Conservation (phyloP, 1,140 invertebrate genomes). For the Eufriesea mexicana region DNA sequence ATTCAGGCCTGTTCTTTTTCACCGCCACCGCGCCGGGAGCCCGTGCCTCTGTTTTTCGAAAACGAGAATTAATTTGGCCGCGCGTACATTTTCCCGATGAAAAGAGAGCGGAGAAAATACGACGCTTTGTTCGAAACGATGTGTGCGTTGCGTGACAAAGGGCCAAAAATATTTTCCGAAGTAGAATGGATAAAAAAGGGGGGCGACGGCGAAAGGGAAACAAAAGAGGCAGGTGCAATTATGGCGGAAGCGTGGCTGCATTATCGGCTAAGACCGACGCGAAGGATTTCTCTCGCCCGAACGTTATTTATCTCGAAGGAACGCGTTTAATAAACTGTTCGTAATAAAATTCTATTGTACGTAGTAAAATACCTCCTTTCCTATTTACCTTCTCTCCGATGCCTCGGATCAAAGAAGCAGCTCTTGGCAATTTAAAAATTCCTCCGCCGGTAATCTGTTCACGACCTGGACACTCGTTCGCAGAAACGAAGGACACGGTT, state of each 20-base stretch:
- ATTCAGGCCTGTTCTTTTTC: background rate
- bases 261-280: background rate
- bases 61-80: constrained; percentile 8
- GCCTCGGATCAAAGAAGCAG: background rate
- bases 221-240: background rate
- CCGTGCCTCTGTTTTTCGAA: background rate
- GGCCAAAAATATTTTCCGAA: constrained; percentile 11
- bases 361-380: too few species aligned
- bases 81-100: constrained; percentile 14
- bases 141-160: constrained; percentile 21
- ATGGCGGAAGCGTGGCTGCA: background rate
- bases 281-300: background rate
- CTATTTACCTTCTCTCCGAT: too few species aligned
- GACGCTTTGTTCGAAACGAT: constrained; percentile 13
- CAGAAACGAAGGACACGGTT: background rate
- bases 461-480: rapidly evolving
- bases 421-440: background rate
- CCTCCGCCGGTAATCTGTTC: too few species aligned
- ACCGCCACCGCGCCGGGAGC: background rate
- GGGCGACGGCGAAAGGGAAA: background rate
- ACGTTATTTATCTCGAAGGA: background rate
- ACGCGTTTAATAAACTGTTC: background rate
- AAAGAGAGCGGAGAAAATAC: background rate
- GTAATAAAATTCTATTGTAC: too few species aligned
- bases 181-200: background rate